Conservation (phyloP, 2,113 vertebrate genomes). For the Talpa occidentalis region DNA sequence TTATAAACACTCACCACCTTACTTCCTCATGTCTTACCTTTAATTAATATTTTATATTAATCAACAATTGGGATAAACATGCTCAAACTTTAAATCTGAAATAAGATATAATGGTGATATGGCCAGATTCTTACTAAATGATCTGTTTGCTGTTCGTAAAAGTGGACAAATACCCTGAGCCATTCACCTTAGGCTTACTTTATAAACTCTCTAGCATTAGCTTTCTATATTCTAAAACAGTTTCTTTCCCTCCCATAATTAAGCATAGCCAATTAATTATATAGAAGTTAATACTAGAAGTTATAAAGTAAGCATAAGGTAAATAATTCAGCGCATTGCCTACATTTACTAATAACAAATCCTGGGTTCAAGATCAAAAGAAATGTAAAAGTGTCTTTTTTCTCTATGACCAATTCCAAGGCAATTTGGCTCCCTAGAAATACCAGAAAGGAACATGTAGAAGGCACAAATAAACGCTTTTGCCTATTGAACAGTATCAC, state of each 20-base stretch:
- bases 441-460: accelerated
- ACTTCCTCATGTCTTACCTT: neutral
- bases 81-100: neutral
- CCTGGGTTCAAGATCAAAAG: neutral
- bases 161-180: neutral
- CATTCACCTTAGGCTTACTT: neutral
- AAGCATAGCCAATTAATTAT: too few relatives aligned
- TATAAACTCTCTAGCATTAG: neutral
- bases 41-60: neutral
- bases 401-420: neutral
- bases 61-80: neutral
- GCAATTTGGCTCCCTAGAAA: neutral
- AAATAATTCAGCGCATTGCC: neutral
- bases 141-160: neutral
- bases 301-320: neutral
- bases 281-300: too few relatives aligned
- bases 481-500: neutral
- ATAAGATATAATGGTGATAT: neutral
- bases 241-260: too few relatives aligned
- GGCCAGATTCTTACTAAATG: neutral
- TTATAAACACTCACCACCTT: neutral
- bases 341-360: neutral
- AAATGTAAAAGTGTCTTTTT: neutral
- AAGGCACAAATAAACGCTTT: neutral
- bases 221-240: too few relatives aligned